Evolutionary conservation across 2,888 invertebrate species (phyloP), one percentile per base, ranked within the genome.

Genomic region (Zaprionus lineosus): DNA sequence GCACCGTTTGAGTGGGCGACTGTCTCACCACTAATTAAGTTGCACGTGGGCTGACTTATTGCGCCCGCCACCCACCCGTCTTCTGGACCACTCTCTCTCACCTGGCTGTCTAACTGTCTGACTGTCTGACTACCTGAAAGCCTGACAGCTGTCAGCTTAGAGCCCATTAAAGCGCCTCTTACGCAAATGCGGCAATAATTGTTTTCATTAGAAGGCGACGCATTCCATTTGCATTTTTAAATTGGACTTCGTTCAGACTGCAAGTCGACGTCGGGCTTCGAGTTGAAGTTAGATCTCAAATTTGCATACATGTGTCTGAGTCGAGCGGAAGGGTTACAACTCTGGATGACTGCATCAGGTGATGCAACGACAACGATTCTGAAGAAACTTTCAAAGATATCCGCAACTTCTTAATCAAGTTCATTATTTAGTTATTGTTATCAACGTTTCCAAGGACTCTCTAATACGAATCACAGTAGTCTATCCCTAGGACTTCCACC

Each of bases 151-250:
- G 62, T 51, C 77, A 79, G 81, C 83, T 83, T 75, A 78, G 74
- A 56, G 71, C 63, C 86, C 78, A 86, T 81, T 81, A 84, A 84
- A 86, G 68, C 65, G 63, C 46, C 86, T 81, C 71, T 72, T 74
- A 53, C 29, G 67, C 70, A 77, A 83, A 87, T 87, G 83, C 76
- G 71, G 84, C 77, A 77, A 74, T 88, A 88, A 87, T 87, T 87
- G 87, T 84, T 86, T 78, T 82, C 74, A 79, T 75, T 86, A 66
- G 50, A 63, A 58, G 57, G 40, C 41, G 39, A 40, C 56, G 65
- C 48, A 68, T 56, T 53, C 26, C 46, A 83, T 81, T 81, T 77
- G 78, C 84, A 81, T 81, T 46, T 59, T 61, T 47, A 39, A 76
- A 59, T 51, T 55, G 53, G 33, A 47, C 2, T 24, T 7, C 8